Conservation (phyloP, 2,888 invertebrate genomes). For the Platypus cylindrus region DNA sequence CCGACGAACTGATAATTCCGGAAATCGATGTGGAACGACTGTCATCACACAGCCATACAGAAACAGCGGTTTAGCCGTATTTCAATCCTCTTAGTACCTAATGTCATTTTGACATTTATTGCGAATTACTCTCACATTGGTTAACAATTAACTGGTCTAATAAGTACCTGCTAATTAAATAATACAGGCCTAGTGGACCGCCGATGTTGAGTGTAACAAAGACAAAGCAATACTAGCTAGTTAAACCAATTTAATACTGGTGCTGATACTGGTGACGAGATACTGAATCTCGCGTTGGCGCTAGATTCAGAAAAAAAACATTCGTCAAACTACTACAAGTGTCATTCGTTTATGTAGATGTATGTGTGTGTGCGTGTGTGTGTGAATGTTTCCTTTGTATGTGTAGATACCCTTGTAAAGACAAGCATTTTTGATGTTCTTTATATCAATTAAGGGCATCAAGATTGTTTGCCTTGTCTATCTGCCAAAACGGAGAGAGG, state of each 20-base stretch:
- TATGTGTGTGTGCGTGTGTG: no score
- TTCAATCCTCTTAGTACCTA: constrained; percentile 14
- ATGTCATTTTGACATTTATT: constrained; percentile 2
- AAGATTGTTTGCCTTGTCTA: constrained; percentile 18
- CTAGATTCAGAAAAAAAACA: no score
- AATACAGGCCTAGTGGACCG: constrained; percentile 3
- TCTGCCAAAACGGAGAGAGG: constrained; percentile 35
- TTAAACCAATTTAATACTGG: no score
- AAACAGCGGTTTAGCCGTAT: constrained; percentile 72
- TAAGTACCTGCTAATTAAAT: constrained; percentile 3
- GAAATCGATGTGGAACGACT: constrained; percentile 88
- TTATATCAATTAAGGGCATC: no score
- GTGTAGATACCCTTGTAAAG: no score
- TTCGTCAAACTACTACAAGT: no score
- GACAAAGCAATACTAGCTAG: constrained; percentile 15
- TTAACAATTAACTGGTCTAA: constrained; percentile 1
- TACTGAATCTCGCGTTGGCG: no score
- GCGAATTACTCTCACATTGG: background rate
- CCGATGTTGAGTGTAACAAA: background rate
- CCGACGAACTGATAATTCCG: constrained; percentile 77
- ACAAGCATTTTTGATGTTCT: constrained; percentile 17
- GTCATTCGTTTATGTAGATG: no score
- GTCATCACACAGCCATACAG: constrained; percentile 87
- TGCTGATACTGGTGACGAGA: no score
- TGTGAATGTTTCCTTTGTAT: no score